phyloP scores from a whole-genome alignment of 2,113 vertebrate species.

The Phrynosoma blainvillii region DNA sequence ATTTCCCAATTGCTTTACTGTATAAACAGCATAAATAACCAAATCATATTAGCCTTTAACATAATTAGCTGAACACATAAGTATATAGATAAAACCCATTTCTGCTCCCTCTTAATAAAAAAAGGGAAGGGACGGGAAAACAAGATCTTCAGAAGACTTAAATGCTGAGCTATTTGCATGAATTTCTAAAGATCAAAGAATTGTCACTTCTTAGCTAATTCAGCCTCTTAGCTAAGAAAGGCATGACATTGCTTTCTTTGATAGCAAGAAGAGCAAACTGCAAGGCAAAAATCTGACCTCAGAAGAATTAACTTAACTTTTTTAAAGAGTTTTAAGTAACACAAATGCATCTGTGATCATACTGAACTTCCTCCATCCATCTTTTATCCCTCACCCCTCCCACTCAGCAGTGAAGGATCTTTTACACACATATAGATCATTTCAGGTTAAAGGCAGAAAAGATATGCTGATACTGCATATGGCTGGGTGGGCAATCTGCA shows the following conservation, averaged over 20 bases:
- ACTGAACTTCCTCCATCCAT: neutral
- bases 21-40: constrained; percentile 68
- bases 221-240: neutral
- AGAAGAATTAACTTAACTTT: neutral
- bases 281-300: neutral
- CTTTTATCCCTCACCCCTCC: neutral
- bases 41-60: constrained; percentile 67
- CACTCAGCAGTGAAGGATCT: neutral
- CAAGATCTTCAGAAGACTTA: constrained; percentile 39
- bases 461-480: neutral
- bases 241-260: neutral
- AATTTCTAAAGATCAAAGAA: constrained; percentile 49
- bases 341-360: neutral
- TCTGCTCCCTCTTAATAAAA: neutral
- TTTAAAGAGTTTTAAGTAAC: neutral
- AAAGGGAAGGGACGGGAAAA: neutral
- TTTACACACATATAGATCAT: neutral
- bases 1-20: constrained; percentile 60
- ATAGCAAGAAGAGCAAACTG: neutral
- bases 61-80: constrained; percentile 64
- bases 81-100: constrained; percentile 57
- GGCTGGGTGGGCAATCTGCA: neutral
- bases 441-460: neutral
- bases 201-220: constrained; percentile 54
- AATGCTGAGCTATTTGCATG: constrained; percentile 45